Base-by-base conservation (phyloP, 1,140 invertebrate species). In the Paracyclopina nana region DNA sequence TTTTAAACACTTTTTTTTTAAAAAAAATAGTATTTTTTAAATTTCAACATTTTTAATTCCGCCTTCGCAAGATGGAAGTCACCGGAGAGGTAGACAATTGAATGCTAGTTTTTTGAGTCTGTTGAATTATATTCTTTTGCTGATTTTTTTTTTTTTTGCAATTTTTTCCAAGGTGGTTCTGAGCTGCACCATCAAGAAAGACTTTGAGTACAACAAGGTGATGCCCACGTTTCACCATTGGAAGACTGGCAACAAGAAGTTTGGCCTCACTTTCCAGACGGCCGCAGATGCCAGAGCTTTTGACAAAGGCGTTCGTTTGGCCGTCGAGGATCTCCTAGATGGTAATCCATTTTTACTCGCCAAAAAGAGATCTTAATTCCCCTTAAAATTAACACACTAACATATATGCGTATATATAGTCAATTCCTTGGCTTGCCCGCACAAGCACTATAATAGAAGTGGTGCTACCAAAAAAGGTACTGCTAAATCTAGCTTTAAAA, bases 211-310 rank as follows among this genome's bases (percentile, higher is more conserved):
- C 70, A 87, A 90, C 68, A 88, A 88, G 73, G 87, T 92, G 57
- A 94, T 91, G 82, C 88, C 90, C 30, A 92, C 87, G 42, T 95
- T 94, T 74, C 86, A 92, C 70, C 88, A 95, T 65, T 95, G 88
- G 90, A 79, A 80, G 59, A 91, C 84, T 16, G 86, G 85, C 44
- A 84, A 90, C 63, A 87, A 91, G 65, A 79, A 83, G 58, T 94
- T 88, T 72, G 88, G 88, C 41, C 70, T 95, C 34, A 92, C 87
- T 29, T 95, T 95, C 71, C 60, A 59, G 49, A 59, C 58, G 26
- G 58, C 58, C 9, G 56, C 55, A 42, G 87, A 94, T 72, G 88
- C 86, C 18, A 70, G 84, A 46, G 84, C 86, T 48, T 95, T 95
- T 66, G 87, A 94, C 63, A 84, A 83, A 65, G 87, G 84, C 30